Conservation (phyloP, 2,797 vertebrate species). For the Jordanella pulchra region DNA sequence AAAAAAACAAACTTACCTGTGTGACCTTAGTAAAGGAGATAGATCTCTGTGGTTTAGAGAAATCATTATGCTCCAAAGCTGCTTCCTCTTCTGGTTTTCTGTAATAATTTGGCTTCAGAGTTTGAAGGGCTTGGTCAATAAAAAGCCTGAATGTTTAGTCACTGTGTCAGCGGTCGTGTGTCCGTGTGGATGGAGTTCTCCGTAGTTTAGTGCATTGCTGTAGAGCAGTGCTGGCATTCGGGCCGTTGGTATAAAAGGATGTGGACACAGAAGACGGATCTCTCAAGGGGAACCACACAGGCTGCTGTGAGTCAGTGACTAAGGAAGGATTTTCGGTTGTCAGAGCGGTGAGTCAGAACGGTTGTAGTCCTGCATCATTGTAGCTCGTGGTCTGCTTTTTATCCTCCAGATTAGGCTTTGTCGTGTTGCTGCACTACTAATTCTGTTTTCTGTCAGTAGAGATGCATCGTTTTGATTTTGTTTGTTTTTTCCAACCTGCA, state of each 20-base stretch:
- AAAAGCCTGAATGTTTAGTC: slow-evolving; percentile 27
- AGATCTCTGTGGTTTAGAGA: background rate
- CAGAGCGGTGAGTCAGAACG: slow-evolving; percentile 61
- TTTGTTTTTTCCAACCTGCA: background rate
- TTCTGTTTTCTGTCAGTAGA: background rate
- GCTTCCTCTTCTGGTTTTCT: slow-evolving; percentile 2
- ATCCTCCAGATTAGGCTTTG: slow-evolving; percentile 8
- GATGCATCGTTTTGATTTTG: background rate
- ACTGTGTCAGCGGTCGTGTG: slow-evolving; percentile 2
- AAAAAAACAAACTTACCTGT: background rate
- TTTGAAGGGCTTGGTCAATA: slow-evolving; percentile 28
- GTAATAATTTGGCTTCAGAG: background rate
- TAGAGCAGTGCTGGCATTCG: background rate
- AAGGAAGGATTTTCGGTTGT: slow-evolving; percentile 23
- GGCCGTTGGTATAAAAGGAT: slow-evolving; percentile 6
- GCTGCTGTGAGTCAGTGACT: slow-evolving; percentile 30
- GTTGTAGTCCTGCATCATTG: slow-evolving; percentile 39
- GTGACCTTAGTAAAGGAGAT: background rate
- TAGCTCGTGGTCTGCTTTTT: slow-evolving; percentile 35
- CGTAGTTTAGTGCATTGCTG: background rate
- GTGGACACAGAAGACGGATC: slow-evolving; percentile 50
- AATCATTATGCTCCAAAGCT: background rate
- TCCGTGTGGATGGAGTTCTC: background rate
- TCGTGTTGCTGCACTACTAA: slow-evolving; percentile 27
- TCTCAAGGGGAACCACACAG: background rate